Percentiles rank a stretch among this genome's conserved stretches.
These are phyloP conservation scores for Nineta flava DNA, from an alignment of 2,888 invertebrate species.

Conservation along the genomic window DNA sequence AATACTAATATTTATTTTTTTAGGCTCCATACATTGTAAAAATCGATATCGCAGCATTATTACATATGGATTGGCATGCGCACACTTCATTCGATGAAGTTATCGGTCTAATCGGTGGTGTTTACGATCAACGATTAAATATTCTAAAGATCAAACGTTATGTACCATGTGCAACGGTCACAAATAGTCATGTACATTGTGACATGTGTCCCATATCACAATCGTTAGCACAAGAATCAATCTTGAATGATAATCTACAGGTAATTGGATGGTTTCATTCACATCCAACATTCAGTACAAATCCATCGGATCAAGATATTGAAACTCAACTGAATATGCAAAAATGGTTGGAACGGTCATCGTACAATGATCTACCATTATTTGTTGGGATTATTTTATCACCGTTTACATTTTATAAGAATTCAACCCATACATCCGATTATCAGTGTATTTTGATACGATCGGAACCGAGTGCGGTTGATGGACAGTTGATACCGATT, in stretches of 20 bases:
- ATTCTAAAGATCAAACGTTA: slow-evolving; percentile 34
- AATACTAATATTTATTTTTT: slow-evolving; percentile 9
- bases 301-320: slow-evolving; percentile 54
- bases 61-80: slow-evolving; percentile 53
- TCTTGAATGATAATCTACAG: slow-evolving; percentile 29
- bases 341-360: slow-evolving; percentile 30
- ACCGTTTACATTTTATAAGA: slow-evolving; percentile 40
- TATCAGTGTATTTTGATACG: neutral
- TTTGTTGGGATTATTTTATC: slow-evolving; percentile 49
- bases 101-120: slow-evolving; percentile 57
- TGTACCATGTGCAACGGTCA: slow-evolving; percentile 45
- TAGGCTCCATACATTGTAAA: slow-evolving; percentile 47
- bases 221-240: slow-evolving; percentile 39
- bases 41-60: slow-evolving; percentile 40
- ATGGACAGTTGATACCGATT: slow-evolving; percentile 28
- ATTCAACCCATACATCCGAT: slow-evolving; percentile 12
- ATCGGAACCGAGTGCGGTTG: slow-evolving; percentile 22
- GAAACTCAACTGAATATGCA: slow-evolving; percentile 46
- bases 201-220: slow-evolving; percentile 64
- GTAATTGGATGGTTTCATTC: slow-evolving; percentile 67
- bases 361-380: slow-evolving; percentile 26
- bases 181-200: slow-evolving; percentile 49
- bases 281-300: slow-evolving; percentile 52
- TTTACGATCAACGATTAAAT: slow-evolving; percentile 22
- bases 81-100: slow-evolving; percentile 55